Base-by-base conservation (phyloP, 2,888 invertebrate genomes). In the Pseudolycoriella hygida region DNA sequence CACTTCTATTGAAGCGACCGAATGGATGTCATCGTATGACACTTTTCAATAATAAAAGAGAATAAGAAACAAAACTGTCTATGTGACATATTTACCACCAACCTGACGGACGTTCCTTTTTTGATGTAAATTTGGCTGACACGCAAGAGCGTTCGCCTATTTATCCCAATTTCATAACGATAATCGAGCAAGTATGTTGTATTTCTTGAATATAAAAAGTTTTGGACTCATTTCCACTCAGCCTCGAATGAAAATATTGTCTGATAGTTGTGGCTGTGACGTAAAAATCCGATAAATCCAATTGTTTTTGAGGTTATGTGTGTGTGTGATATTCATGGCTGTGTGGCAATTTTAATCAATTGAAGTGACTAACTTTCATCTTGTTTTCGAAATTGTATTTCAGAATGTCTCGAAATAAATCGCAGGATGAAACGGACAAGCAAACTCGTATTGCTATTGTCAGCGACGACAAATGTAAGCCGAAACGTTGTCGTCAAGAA, bases 361-460 rank as follows among this genome's bases (percentile, higher is more conserved):
- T 15, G 17, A 17, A 39, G 17, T 39, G 11, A 17, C 17, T 17
- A 11, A 39, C 5, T 15, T 10, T 11, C 4, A 17, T n/a, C n/a
- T n/a, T n/a, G n/a, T n/a, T n/a, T 25, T 25, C 25, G 8, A 25
- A 25, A 3, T 42, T 12, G 8, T 11, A 15, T 59, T 51, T 58
- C 50, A 71, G 62, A 55, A 80, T 80, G 79, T 77, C 79, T 40
- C 74, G 76, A 45, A 71, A 73, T 67, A 79, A 74, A 69, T 77
- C 77, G 53, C 73, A 70, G 58, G 88, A 89, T 59, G 89, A 89
- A 67, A 82, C 83, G 30, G 93, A 93, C 61, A 87, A 87, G 65
- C 78, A 94, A 58, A 97, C 94, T 46, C 81, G 96, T 70, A 96
- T 97, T 65, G 96, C 97, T 51, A 96, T 97, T 57, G 94, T 97